Conservation (phyloP, 2,113 vertebrate genomes). For the Hyperopisus bebe region DNA sequence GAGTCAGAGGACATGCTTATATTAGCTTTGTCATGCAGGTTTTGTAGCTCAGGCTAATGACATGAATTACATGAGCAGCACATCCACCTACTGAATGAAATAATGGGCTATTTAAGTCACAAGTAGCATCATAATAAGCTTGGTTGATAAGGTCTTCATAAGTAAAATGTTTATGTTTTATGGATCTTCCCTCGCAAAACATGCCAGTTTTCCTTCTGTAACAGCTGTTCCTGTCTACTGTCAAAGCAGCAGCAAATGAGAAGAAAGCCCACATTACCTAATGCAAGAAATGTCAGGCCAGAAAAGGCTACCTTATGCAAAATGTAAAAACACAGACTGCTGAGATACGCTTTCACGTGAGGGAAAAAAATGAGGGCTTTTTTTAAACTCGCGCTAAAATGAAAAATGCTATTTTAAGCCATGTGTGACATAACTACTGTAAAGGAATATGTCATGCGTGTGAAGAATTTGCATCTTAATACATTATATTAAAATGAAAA, state of each 20-base stretch:
- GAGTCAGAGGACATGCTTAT: background rate
- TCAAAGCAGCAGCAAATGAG: background rate
- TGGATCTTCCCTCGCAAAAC: background rate
- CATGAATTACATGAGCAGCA: background rate
- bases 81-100: background rate
- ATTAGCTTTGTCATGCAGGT: background rate
- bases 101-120: background rate
- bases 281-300: background rate
- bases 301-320: background rate
- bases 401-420: background rate
- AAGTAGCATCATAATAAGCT: background rate
- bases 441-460: background rate
- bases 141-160: background rate
- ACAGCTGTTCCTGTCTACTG: background rate
- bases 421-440: background rate
- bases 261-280: background rate
- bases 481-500: background rate
- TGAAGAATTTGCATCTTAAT: background rate
- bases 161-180: background rate
- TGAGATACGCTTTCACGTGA: background rate
- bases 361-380: background rate
- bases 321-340: background rate
- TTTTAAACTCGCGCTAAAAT: background rate
- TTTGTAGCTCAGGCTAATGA: background rate
- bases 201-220: background rate